Evolutionary conservation across 2,888 invertebrate genomes (phyloP), one percentile per base, ranked within the genome.

Genomic region (Erannis defoliaria): DNA sequence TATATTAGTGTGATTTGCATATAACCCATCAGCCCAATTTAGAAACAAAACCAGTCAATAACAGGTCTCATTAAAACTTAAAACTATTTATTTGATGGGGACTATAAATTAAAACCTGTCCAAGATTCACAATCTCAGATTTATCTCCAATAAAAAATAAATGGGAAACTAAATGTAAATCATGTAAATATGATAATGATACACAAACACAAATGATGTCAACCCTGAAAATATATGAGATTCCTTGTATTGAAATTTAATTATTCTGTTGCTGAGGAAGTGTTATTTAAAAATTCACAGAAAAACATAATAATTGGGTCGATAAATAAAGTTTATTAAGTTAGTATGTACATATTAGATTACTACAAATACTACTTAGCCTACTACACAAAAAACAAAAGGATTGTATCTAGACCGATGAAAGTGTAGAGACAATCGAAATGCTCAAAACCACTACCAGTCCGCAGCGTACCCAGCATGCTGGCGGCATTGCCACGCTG

Each of bases 31-130:
- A 31, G n/a, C n/a, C 45, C 33, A 38, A 38, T 59, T 58, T 58
- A 53, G 6, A 56, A 18, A 35, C 46, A 50, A 46, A 59, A 19
- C 46, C 33, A n/a, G 40, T 60, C 43, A 35, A 43, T 48, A 55
- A 55, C 49, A n/a, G 19, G 55, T 43, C n/a, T 38, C 21, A 53
- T 53, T 59, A 59, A 53, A 19, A 6, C 26, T 31, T 40, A 51
- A 29, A 18, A 51, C 2, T 40, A 51, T 51, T 29, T 5, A 18
- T 43, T 40, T 50, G 55, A 61, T 50, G 50, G 55, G 45, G 6
- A 33, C 55, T 31, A 61, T 61, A 61, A 55, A 61, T 61, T 61
- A n/a, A 19, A 55, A 55, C 49, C 49, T 50, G 55, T 60, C 49
- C n/a, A 33, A 51, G 43, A 43, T 46, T 38, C 45, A 31, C 58